Conservation (phyloP, 2,888 invertebrate genomes). For the Omphaloscelis lunosa region DNA sequence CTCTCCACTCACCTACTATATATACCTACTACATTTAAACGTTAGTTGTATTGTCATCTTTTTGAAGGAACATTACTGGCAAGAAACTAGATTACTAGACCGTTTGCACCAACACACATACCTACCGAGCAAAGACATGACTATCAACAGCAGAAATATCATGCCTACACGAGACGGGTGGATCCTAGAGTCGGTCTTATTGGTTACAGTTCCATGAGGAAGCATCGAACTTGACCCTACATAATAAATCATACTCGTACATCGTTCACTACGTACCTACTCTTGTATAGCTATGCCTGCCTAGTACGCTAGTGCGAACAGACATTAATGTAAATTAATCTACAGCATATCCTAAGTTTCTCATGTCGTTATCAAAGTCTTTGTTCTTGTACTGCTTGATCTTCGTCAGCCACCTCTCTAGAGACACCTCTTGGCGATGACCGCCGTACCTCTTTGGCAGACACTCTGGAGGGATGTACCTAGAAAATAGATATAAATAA, state of each 20-base stretch:
- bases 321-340: constrained; percentile 63
- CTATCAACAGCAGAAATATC: too few species aligned
- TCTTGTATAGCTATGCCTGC: background rate
- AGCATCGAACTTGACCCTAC: too few species aligned
- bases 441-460: constrained; percentile 85
- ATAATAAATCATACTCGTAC: background rate
- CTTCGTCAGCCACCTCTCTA: constrained; percentile 83
- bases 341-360: constrained; percentile 80
- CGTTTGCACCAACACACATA: too few species aligned
- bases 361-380: constrained; percentile 83
- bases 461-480: constrained; percentile 83
- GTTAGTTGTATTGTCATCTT: background rate
- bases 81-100: background rate
- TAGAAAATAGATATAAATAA: constrained; percentile 60
- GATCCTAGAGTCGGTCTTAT: background rate
- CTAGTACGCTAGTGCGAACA: background rate
- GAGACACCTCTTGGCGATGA: constrained; percentile 76
- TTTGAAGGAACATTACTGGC: constrained; percentile 15
- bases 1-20: too few species aligned
- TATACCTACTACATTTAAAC: too few species aligned
- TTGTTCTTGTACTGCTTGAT: constrained; percentile 84
- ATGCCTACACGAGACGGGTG: background rate
- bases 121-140: too few species aligned
- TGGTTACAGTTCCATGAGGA: background rate
- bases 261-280: background rate